Base-by-base conservation (phyloP, 2,113 vertebrate species). In the Menura novaehollandiae region DNA sequence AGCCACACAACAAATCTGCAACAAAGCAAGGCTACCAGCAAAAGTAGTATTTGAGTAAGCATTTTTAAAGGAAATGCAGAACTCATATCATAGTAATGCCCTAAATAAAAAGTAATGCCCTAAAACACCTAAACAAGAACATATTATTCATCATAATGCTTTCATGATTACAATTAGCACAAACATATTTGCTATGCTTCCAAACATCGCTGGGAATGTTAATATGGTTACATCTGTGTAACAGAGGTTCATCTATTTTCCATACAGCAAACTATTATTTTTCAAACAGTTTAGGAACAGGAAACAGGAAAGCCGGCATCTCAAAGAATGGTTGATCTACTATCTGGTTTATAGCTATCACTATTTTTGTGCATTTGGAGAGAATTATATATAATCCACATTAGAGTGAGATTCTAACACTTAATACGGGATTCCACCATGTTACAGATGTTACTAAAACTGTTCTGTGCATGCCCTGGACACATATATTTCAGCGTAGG, bases 111-210 rank as follows among this genome's bases (percentile, higher is more conserved):
- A 43, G 27, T 43, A 74, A 74, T 43, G 11, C 8, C 35, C 39
- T 44, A 67, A 71, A 89, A 18, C 20, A 59, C 46, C 16, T 76
- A 79, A 88, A 91, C 0, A 5, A 55, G 23, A 46, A 33, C 35
- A 8, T 76, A 55, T 51, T 49, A 78, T 89, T 88, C 52, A 60
- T 47, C 67, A 47, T 53, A 88, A 69, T 55, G 76, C 56, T 62
- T 82, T 96, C 53, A 72, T 51, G 55, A 91, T 73, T 91, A 63
- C 55, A 60, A 63, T 64, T 82, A 85, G 56, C 59, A 47, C 63
- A 95, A 91, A 74, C 66, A 64, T 19, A 43, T 95, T 96, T 95
- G 55, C 43, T 69, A 77, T 95, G 76, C 85, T 96, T 96, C 84
- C 59, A 88, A 81, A 92, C 88, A 84, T 41, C 1, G 11, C 10